Percentiles rank a stretch among this genome's conserved stretches.
phyloP scores from a whole-genome alignment of 1,140 invertebrate genomes.

The Drosophila repletoides region DNA sequence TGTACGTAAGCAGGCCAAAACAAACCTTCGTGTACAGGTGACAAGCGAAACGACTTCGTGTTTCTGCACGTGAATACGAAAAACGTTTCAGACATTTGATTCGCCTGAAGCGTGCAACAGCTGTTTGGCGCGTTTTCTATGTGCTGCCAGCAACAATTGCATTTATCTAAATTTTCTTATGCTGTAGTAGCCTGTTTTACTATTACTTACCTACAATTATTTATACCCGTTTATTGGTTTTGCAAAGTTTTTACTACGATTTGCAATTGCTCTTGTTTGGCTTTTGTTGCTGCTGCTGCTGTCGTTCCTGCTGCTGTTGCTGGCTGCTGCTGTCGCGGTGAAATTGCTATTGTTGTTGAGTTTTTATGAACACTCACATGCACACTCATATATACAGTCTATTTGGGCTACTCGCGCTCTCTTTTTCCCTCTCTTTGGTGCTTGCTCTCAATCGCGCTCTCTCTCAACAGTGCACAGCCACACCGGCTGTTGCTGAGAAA shows the following conservation, averaged over 20 bases:
- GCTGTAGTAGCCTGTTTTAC: not conserved
- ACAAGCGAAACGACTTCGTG: constrained; percentile 18
- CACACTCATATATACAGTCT: constrained; percentile 10
- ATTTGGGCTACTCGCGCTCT: constrained; percentile 28
- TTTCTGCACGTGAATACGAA: constrained; percentile 4
- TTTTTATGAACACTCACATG: constrained; percentile 5
- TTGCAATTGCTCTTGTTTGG: constrained; percentile 1
- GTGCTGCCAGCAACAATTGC: constrained; percentile 25
- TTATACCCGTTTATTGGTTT: constrained; percentile 5
- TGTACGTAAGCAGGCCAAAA: constrained; percentile 1
- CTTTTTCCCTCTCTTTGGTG: not conserved
- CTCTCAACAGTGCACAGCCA: not conserved
- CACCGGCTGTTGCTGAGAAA: constrained; percentile 20
- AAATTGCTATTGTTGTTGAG: constrained; percentile 40
- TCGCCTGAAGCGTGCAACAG: constrained; percentile 57
- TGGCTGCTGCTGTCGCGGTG: constrained; percentile 34
- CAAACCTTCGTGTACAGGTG: constrained; percentile 23
- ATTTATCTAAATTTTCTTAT: constrained; percentile 9
- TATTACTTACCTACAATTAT: constrained; percentile 20
- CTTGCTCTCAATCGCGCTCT: not conserved
- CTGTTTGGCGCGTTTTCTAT: constrained; percentile 49
- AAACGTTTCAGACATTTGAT: constrained; percentile 16
- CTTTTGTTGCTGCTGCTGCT: constrained; percentile 20
- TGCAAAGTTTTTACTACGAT: constrained; percentile 4
- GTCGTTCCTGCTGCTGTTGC: constrained; percentile 3